Conservation (phyloP, 2,888 invertebrate species). For the Chesias legatella region DNA sequence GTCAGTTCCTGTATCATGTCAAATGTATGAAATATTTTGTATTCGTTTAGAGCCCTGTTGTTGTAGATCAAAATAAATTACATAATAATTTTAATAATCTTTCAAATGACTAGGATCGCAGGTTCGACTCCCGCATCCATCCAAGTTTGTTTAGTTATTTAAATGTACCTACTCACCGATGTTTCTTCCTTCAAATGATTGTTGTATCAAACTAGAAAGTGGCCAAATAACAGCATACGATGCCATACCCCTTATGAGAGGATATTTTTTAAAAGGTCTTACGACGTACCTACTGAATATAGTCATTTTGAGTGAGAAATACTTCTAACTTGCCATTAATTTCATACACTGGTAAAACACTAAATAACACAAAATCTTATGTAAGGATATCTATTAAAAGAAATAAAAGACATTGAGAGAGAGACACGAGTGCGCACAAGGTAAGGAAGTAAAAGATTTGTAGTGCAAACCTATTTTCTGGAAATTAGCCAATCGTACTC, state of each 20-base stretch:
- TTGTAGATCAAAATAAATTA: too few species aligned
- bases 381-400: constrained; percentile 34
- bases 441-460: constrained; percentile 26
- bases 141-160: not conserved
- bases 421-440: constrained; percentile 17
- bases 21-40: too few species aligned
- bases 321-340: not conserved
- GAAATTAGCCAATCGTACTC: constrained; percentile 37
- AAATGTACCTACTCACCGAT: constrained; percentile 72
- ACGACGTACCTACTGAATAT: constrained; percentile 50
- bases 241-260: constrained; percentile 82
- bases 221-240: constrained; percentile 88
- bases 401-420: constrained; percentile 23
- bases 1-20: too few species aligned
- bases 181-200: constrained; percentile 83
- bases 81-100: too few species aligned
- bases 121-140: too few species aligned
- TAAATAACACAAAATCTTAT: constrained; percentile 19
- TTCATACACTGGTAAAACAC: not conserved
- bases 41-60: too few species aligned
- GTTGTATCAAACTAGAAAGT: constrained; percentile 85
- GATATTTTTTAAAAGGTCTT: constrained; percentile 60
- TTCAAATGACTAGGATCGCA: too few species aligned
- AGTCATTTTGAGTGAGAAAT: constrained; percentile 40
- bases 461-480: constrained; percentile 31